Base-by-base conservation (phyloP, 2,113 vertebrate species). In the Micronycteris hirsuta region DNA sequence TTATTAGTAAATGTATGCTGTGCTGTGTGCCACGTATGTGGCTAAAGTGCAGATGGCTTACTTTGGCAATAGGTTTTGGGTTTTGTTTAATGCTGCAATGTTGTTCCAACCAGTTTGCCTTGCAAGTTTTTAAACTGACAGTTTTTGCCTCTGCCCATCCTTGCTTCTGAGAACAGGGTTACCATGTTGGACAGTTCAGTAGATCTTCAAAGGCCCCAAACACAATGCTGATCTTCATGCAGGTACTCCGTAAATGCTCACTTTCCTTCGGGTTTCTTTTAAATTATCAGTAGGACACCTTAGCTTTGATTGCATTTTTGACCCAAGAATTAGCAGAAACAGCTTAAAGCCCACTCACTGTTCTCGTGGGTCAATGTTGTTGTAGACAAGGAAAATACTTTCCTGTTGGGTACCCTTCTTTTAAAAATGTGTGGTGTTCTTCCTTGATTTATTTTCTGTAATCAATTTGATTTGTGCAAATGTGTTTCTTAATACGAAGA, bases 371-470 rank as follows among this genome's bases (percentile, higher is more conserved):
- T 61, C 36, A 43, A 54, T 56, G 2, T 4, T 28, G 1, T 78
- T 4, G 28, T 73, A 22, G 15, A 82, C 20, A n/a, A 15, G 56
- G 41, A 22, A 76, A 84, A 78, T 81, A 33, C 78, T 26, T 85
- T 70, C 41, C 14, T 70, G 5, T 87, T 47, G n/a, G 28, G 41
- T 28, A 22, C 31, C 24, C n/a, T 65, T 85, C 56, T 77, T 93
- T 85, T 86, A 77, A 91, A 91, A 93, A 8, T 71, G 15, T 33
- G 2, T 36, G 36, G 3, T 74, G 3, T n/a, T 90, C 73, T 82
- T 94, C 63, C 67, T 77, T 84, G 71, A 20, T 91, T 94, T 78
- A 38, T 88, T 87, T 96, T 61, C 43, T 85, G 2, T 85, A 56
- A 61, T 71, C 7, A 45, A 68, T 76, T 85, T 14, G 19, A 41